These are phyloP conservation scores for Rhadina sibilatrix DNA, from an alignment of 2,113 vertebrate species.

Conservation along the genomic window DNA sequence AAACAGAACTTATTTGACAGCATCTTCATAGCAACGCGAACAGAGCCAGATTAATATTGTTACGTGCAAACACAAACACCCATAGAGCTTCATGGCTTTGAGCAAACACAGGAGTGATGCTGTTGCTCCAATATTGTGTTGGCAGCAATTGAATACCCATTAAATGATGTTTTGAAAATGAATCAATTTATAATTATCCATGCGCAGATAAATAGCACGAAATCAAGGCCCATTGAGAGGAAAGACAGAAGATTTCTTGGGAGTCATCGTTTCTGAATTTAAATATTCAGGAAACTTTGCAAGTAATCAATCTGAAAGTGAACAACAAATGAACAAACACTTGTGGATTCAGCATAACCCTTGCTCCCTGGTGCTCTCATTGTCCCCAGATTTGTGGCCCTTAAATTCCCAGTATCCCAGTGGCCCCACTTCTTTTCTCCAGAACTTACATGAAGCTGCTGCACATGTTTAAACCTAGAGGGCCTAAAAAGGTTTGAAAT, in stretches of 20 bases:
- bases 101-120: not conserved
- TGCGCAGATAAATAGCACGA: accelerated
- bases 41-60: not conserved
- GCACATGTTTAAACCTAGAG: not conserved
- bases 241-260: not conserved
- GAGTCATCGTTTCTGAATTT: not conserved
- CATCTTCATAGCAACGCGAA: not conserved
- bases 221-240: conserved; percentile 30
- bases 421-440: not conserved
- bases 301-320: not conserved
- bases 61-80: not conserved
- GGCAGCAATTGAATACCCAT: not conserved
- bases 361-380: not conserved
- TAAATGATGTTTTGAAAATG: not conserved
- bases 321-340: not conserved
- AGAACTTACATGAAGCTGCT: not conserved
- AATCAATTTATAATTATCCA: not conserved
- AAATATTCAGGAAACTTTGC: not conserved
- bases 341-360: not conserved
- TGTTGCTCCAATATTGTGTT: not conserved
- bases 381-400: not conserved
- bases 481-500: not conserved
- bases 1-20: not conserved
- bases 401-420: not conserved
- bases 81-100: not conserved